Conservation (phyloP, 2,888 invertebrate genomes). For the Heliconius cydno region DNA sequence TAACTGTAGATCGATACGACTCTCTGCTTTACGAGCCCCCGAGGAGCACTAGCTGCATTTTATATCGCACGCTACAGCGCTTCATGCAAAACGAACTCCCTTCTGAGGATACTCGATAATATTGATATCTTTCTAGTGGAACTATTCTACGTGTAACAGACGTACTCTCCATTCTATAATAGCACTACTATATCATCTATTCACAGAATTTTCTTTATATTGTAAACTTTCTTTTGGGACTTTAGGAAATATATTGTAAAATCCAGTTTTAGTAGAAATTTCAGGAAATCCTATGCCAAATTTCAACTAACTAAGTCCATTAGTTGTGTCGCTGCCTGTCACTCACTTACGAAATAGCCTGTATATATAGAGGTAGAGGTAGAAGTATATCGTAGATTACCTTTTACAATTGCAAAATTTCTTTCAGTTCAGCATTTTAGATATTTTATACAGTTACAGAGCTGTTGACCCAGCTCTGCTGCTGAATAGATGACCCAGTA, state of each 20-base stretch:
- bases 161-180: not conserved
- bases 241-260: too few relatives aligned
- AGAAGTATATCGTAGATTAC: not conserved
- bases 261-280: too few relatives aligned
- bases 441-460: constrained; percentile 25
- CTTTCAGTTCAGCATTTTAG: not conserved
- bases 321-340: not conserved
- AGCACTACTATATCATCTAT: too few relatives aligned
- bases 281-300: too few relatives aligned
- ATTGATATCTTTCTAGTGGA: constrained; percentile 10
- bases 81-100: constrained; percentile 40
- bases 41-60: constrained; percentile 38
- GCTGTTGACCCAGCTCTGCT: constrained; percentile 29
- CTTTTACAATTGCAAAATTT: constrained; percentile 4
- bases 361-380: not conserved
- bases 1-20: constrained; percentile 31
- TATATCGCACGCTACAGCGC: constrained; percentile 32
- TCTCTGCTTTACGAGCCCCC: constrained; percentile 38
- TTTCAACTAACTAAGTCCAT: not conserved
- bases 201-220: not conserved
- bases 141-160: not conserved
- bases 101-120: constrained; percentile 24
- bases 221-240: too few relatives aligned
- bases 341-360: not conserved
- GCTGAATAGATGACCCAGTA: constrained; percentile 28